Conservation (phyloP, 2,113 vertebrate species). For the Canis aureus region DNA sequence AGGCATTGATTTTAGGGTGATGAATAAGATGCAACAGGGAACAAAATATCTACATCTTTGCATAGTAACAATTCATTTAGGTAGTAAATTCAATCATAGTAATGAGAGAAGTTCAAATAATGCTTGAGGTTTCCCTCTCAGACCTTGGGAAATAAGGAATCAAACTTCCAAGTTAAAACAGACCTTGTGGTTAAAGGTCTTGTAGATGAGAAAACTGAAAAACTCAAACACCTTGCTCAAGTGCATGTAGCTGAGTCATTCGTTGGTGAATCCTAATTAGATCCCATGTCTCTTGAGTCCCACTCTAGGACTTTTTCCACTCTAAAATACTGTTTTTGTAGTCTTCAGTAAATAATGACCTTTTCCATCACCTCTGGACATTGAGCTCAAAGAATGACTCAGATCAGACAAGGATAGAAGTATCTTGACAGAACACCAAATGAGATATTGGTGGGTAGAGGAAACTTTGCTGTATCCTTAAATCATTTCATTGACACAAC, state of each 20-base stretch:
- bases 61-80: background rate
- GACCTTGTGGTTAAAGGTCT: too few species aligned
- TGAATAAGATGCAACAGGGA: background rate
- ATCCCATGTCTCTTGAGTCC: background rate
- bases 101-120: background rate
- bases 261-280: background rate
- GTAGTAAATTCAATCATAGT: background rate
- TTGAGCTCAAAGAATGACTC: background rate
- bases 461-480: constrained; percentile 37
- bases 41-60: background rate
- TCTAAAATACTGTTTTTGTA: background rate
- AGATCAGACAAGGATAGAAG: background rate
- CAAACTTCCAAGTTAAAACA: background rate
- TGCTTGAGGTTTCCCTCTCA: background rate
- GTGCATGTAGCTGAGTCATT: background rate
- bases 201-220: background rate
- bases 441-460: background rate
- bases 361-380: background rate
- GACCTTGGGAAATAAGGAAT: background rate
- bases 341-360: background rate
- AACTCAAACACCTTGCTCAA: background rate
- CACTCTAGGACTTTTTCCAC: background rate
- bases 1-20: background rate
- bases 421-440: constrained; percentile 2
- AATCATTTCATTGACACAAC: constrained; percentile 60